A percentile compares a stretch with the other conserved stretches of the same genome.
These are phyloP conservation scores for Cladorhizidae sp. DNA, from an alignment of 37 sponge, comb jelly and placozoan species.

Conservation along the genomic window DNA sequence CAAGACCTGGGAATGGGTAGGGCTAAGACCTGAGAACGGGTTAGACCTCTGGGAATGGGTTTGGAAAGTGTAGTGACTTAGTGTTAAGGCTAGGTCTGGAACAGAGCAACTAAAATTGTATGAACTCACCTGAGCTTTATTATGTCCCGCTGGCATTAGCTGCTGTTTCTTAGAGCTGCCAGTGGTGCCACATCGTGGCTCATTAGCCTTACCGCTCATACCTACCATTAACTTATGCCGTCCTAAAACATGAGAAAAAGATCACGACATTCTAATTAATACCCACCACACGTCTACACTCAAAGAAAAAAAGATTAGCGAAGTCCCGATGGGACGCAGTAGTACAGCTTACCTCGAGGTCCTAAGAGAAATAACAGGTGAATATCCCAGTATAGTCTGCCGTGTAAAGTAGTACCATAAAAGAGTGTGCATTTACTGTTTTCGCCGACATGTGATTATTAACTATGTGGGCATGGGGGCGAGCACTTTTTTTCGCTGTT, in stretches of 20 bases:
- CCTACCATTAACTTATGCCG: conserved; percentile 2
- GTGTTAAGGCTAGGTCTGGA: too few species aligned
- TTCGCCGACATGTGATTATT: too few species aligned
- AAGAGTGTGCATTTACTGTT: too few species aligned
- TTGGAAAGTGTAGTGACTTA: too few species aligned
- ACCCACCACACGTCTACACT: background rate
- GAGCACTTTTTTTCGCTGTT: too few species aligned
- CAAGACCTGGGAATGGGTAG: too few species aligned
- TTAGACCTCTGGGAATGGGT: too few species aligned
- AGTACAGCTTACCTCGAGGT: background rate
- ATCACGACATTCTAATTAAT: background rate
- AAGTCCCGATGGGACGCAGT: background rate
- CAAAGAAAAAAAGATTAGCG: background rate
- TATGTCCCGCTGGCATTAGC: background rate
- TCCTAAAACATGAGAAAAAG: background rate
- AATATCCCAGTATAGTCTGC: too few species aligned
- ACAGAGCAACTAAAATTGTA: too few species aligned
- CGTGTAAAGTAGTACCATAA: too few species aligned
- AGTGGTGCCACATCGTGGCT: conserved; percentile 35
- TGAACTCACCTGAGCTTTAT: background rate
- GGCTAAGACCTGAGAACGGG: too few species aligned
- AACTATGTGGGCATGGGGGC: too few species aligned
- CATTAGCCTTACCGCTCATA: conserved; percentile 27
- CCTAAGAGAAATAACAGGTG: background rate
- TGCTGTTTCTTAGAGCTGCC: conserved; percentile 16